Evolutionary conservation across 2,113 vertebrate genomes (phyloP), one percentile per base, ranked within the genome.

Genomic region (Castor canadensis): DNA sequence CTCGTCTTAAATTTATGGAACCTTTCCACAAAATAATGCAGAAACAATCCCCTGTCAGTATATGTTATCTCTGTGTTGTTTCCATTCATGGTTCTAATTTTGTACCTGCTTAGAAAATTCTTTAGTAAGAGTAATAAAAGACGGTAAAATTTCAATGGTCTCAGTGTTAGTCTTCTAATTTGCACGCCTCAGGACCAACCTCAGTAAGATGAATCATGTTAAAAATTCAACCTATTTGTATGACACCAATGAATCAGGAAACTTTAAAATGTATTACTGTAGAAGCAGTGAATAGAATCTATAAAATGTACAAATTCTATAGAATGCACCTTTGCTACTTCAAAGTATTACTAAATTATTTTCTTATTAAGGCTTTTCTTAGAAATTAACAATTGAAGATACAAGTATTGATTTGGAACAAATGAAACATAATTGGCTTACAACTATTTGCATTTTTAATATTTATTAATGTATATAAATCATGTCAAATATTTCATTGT

Each of bases 401-500:
- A 9, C 22, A 93, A 87, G 2, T 80, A 89, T 64, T 89, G 35
- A 93, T 64, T 91, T 95, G 82, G 47, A 95, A 66, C 45, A 96
- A 95, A 91, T 93, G 40, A 95, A 49, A 32, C 81, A 49, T 30
- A 93, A 80, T 62, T 54, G 6, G 24, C 9, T 72, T 89, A 83
- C 56, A 94, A 76, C 7, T 73, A 76, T 85, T 87, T 93, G 45
- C 90, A 95, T 87, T 77, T 66, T 96, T 93, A 91, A 87, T 75
- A 30, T 66, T 87, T 94, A 32, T 93, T 88, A 79, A 83, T 43
- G 45, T 58, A 85, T 72, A 49, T 67, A 93, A 93, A 67, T 87
- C 60, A 89, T 81, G 35, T 2, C 9, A 17, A 89, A 87, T 96
- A 69, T 87, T 94, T 96, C 32, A 49, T 60, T 93, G 32, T 84